Percentiles rank a stretch among this genome's conserved stretches.
Evolutionary conservation across 2,797 vertebrate genomes (phyloP).

Genomic region (Craterocephalus amniculus): DNA sequence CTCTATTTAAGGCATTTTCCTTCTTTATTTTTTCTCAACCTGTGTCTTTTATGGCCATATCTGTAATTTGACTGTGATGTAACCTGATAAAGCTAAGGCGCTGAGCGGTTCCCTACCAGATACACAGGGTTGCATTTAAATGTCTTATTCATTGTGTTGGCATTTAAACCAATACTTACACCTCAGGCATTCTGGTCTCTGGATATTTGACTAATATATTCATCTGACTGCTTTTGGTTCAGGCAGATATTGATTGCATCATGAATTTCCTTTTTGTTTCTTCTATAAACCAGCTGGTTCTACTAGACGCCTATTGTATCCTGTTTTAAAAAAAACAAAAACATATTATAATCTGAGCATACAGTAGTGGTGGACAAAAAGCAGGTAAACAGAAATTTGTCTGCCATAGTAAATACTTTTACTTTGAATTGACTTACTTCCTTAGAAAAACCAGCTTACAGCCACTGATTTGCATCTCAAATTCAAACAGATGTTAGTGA

Average conservation of each 20-base stretch:
- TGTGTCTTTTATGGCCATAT: neutral
- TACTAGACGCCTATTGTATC: too few relatives aligned
- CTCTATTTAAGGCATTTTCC: neutral
- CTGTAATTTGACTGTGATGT: conserved; percentile 6
- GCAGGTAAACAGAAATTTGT: neutral
- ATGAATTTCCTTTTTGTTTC: conserved; percentile 5
- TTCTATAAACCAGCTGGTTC: neutral
- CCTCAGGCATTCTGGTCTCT: conserved; percentile 2
- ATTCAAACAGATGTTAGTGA: neutral
- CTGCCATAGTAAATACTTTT: neutral
- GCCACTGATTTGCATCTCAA: neutral
- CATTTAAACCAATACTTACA: conserved; percentile 10
- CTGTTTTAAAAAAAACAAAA: neutral
- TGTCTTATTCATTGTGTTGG: conserved; percentile 13
- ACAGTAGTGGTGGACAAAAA: neutral
- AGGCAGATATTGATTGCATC: conserved; percentile 7
- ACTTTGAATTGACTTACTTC: too few relatives aligned
- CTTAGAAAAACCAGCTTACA: neutral
- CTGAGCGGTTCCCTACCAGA: conserved; percentile 7
- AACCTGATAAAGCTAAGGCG: conserved; percentile 17
- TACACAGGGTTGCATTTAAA: neutral
- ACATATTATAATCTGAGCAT: neutral
- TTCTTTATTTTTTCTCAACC: neutral
- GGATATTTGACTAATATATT: conserved; percentile 1
- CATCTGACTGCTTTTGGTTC: neutral